Evolutionary conservation across 2,888 invertebrate genomes (phyloP).

Genomic region (Platycnemis pennipes): DNA sequence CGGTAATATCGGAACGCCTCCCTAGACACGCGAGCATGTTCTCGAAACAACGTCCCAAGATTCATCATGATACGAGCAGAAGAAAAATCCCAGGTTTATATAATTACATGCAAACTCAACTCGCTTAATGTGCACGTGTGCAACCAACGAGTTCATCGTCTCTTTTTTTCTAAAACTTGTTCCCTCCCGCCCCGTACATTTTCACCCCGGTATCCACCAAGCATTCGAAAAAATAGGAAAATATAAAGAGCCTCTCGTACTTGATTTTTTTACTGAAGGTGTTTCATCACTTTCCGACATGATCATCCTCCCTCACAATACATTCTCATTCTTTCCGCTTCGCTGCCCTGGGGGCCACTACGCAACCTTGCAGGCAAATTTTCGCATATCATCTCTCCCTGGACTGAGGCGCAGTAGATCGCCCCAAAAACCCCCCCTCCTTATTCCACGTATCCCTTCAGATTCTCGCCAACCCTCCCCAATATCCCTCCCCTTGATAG

Average conservation of each 20-base stretch:
- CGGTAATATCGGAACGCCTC: too few relatives aligned
- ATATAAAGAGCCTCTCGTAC: not conserved
- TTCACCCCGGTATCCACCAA: slow-evolving; percentile 3
- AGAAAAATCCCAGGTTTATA: too few relatives aligned
- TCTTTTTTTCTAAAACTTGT: not conserved
- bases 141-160: not conserved
- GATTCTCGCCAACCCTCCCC: not conserved
- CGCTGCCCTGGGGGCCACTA: not conserved
- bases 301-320: not conserved
- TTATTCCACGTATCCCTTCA: too few relatives aligned
- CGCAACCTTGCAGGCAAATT: not conserved
- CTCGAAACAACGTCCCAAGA: too few relatives aligned
- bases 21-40: too few relatives aligned
- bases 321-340: not conserved
- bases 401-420: not conserved
- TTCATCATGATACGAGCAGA: too few relatives aligned
- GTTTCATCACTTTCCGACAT: not conserved
- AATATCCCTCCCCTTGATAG: not conserved
- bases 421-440: not conserved
- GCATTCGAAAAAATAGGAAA: not conserved
- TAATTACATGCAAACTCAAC: not conserved
- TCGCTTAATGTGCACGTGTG: not conserved
- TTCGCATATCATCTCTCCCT: not conserved
- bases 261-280: not conserved
- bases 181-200: not conserved